phyloP scores from a whole-genome alignment of 2,888 invertebrate genomes.

The Mycalesis mineus region DNA sequence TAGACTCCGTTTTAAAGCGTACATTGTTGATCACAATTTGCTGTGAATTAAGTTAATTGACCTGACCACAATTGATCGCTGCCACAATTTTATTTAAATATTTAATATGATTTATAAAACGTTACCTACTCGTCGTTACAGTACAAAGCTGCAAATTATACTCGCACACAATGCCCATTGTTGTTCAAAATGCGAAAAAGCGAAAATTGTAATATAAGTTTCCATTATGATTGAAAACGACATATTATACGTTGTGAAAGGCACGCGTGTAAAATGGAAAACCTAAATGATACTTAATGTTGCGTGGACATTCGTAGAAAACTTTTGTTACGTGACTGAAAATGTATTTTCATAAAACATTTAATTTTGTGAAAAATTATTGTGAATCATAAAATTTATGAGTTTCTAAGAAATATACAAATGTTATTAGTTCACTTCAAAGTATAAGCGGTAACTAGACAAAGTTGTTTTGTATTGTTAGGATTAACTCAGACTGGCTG shows the following conservation, averaged over 20 bases:
- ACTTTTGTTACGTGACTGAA: background rate
- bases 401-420: no score
- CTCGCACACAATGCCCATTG: constrained; percentile 12
- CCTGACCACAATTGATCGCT: background rate
- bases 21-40: no score
- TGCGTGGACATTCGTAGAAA: background rate
- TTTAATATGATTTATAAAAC: background rate
- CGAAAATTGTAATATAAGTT: constrained; percentile 15
- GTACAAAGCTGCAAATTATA: constrained; percentile 10
- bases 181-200: constrained; percentile 14
- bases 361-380: background rate
- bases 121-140: constrained; percentile 1
- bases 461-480: no score
- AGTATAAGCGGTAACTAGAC: no score
- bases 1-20: no score
- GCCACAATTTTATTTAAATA: constrained; percentile 6
- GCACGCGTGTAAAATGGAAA: constrained; percentile 5
- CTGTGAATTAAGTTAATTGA: background rate
- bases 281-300: constrained; percentile 1
- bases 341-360: background rate
- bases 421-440: no score
- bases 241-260: background rate
- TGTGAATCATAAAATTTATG: background rate
- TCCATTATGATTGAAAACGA: constrained; percentile 14
- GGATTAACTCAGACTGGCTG: no score